These are phyloP conservation scores for Drosophila nikananu DNA, from an alignment of 1,140 invertebrate genomes.

Conservation along the genomic window DNA sequence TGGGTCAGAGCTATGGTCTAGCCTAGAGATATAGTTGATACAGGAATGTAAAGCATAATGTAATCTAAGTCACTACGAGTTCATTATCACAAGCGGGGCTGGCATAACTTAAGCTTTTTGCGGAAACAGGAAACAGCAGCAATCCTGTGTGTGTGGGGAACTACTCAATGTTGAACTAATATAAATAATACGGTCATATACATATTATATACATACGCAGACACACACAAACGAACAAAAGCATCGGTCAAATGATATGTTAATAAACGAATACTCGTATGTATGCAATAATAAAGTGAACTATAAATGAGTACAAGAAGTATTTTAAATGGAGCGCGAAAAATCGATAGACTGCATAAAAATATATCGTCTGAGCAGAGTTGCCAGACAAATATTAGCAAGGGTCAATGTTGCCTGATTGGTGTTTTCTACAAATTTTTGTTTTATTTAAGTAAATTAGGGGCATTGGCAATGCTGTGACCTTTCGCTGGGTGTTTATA, in stretches of 20 bases:
- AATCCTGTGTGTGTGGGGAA: constrained; percentile 18
- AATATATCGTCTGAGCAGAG: not conserved
- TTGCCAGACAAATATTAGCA: not conserved
- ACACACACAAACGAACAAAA: constrained; percentile 1
- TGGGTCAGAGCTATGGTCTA: constrained; percentile 16
- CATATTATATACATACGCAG: constrained; percentile 48
- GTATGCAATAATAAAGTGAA: constrained; percentile 54
- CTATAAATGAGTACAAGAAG: constrained; percentile 34
- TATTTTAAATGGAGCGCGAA: not conserved
- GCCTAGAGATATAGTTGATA: constrained; percentile 40
- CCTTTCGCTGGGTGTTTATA: too few species aligned
- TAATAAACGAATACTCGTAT: constrained; percentile 54
- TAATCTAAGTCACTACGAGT: constrained; percentile 45
- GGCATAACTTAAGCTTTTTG: constrained; percentile 19
- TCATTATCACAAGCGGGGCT: constrained; percentile 35
- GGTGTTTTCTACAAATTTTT: not conserved
- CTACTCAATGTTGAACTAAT: constrained; percentile 52
- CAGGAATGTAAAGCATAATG: constrained; percentile 52
- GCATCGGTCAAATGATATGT: constrained; percentile 48
- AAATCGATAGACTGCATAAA: not conserved
- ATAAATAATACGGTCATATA: constrained; percentile 54
- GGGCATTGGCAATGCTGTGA: too few species aligned
- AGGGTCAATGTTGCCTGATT: not conserved
- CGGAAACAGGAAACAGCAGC: constrained; percentile 9
- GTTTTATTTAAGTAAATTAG: too few species aligned